Conservation (phyloP, 2,888 invertebrate genomes). For the Lepidonotus clava region DNA sequence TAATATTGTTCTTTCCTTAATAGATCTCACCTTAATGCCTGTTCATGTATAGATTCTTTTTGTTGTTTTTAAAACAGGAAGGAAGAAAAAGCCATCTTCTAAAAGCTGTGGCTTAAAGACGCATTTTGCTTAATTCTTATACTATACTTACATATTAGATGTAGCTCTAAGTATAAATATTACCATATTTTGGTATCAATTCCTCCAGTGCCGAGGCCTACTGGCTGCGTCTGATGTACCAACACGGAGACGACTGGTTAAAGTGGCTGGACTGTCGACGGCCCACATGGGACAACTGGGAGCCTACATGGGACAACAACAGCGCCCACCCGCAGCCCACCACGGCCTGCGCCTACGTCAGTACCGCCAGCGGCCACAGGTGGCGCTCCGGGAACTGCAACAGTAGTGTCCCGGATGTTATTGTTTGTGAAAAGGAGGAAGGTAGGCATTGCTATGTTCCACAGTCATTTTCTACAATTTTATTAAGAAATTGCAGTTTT, state of each 20-base stretch:
- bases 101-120: too few species aligned
- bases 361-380: neutral
- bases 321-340: neutral
- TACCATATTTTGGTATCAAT: too few species aligned
- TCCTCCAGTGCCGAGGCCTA: neutral
- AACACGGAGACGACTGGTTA: neutral
- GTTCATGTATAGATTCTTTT: too few species aligned
- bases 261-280: constrained; percentile 3
- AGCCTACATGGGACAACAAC: neutral
- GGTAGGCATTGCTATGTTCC: neutral
- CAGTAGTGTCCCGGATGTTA: neutral
- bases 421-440: neutral
- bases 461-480: too few species aligned
- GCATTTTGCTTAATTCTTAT: too few species aligned
- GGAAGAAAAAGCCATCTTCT: too few species aligned
- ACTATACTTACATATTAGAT: too few species aligned
- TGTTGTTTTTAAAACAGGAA: too few species aligned
- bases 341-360: neutral
- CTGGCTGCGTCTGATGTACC: constrained; percentile 1
- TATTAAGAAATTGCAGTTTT: neutral
- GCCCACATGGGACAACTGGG: neutral
- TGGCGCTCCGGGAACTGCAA: constrained; percentile 3
- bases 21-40: too few species aligned
- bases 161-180: too few species aligned
- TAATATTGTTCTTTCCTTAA: too few species aligned